Percentiles rank a stretch among this genome's conserved stretches.
Conservation (phyloP, 2,888 invertebrate genomes). For the Acleris emargana region DNA sequence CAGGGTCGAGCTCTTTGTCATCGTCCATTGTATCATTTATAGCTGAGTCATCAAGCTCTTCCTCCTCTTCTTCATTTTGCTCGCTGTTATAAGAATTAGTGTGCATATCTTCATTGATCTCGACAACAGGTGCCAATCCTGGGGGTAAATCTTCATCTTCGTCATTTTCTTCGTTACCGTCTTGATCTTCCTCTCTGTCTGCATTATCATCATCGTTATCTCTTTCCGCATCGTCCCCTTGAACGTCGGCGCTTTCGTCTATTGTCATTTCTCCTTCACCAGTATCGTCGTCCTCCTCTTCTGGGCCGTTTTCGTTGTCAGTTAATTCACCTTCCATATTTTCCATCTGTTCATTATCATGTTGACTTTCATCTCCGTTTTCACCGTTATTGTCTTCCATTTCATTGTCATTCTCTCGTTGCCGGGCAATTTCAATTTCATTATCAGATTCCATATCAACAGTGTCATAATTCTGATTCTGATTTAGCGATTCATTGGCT, state of each 20-base stretch:
- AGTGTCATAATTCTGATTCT: conserved; percentile 72
- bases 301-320: conserved; percentile 55
- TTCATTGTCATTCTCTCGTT: conserved; percentile 57
- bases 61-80: conserved; percentile 64
- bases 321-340: conserved; percentile 54
- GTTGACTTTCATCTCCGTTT: conserved; percentile 47
- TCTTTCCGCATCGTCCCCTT: conserved; percentile 42
- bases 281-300: conserved; percentile 46
- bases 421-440: conserved; percentile 77
- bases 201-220: conserved; percentile 49
- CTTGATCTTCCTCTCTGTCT: conserved; percentile 48
- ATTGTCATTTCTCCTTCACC: conserved; percentile 41
- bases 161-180: conserved; percentile 60
- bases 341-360: conserved; percentile 48
- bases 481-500: conserved; percentile 48
- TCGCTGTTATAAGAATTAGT: conserved; percentile 67
- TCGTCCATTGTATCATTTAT: conserved; percentile 60
- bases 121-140: conserved; percentile 67
- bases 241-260: conserved; percentile 27
- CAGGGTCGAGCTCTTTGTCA: conserved; percentile 65
- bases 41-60: conserved; percentile 56
- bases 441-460: conserved; percentile 79
- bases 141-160: conserved; percentile 69
- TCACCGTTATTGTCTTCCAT: conserved; percentile 50
- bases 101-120: conserved; percentile 77